Conservation (phyloP, 2,888 invertebrate genomes). For the Nymphalis urticae region DNA sequence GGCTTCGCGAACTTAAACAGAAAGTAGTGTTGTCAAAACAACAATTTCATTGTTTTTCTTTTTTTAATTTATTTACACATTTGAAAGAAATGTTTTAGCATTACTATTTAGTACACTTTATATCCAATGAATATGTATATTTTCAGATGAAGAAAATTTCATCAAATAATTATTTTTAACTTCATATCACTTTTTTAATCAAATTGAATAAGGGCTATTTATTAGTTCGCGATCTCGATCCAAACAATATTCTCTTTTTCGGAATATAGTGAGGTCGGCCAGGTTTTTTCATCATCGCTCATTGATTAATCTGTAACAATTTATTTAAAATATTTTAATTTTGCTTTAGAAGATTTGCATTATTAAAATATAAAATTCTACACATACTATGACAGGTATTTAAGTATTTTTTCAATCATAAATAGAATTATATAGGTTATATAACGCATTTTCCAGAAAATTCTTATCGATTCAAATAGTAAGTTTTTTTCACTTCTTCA, state of each 20-base stretch:
- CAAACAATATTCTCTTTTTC: not conserved
- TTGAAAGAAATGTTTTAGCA: not conserved
- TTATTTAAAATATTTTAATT: not conserved
- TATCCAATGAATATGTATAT: not conserved
- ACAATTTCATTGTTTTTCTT: no score
- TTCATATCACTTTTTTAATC: not conserved
- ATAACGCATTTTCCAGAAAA: no score
- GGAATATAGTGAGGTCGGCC: not conserved
- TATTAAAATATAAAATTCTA: no score
- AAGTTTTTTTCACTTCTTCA: no score
- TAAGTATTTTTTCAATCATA: no score
- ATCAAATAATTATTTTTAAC: not conserved
- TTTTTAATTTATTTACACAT: not conserved
- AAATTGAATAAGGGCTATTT: not conserved
- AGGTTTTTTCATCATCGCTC: not conserved
- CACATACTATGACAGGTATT: no score
- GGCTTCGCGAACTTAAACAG: not conserved
- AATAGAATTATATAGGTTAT: no score
- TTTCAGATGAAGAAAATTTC: not conserved
- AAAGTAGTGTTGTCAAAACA: not conserved
- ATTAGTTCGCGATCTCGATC: not conserved
- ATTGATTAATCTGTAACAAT: conserved; percentile 3
- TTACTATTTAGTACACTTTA: not conserved
- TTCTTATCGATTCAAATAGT: no score
- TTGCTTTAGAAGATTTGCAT: no score